These are phyloP conservation scores for Phycodurus eques DNA, from an alignment of 2,113 vertebrate genomes.

Conservation along the genomic window DNA sequence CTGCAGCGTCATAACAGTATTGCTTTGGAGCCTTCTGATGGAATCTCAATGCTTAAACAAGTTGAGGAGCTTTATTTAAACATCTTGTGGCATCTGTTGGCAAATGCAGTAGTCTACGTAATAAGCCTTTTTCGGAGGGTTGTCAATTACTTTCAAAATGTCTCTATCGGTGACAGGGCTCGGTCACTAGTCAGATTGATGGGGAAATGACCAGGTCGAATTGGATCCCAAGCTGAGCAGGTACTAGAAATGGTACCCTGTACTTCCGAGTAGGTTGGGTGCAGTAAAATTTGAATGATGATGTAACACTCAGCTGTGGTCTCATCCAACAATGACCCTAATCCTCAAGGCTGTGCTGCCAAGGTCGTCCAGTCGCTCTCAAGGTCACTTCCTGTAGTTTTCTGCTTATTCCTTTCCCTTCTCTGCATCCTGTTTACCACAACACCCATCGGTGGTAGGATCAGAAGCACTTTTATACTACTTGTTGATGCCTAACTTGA, in stretches of 20 bases:
- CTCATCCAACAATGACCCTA: not conserved
- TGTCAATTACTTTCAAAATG: too few species aligned
- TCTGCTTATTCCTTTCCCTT: constrained; percentile 1
- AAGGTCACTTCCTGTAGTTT: not conserved
- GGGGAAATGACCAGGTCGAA: too few species aligned
- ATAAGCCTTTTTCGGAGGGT: too few species aligned
- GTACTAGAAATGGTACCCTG: not conserved
- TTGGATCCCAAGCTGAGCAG: too few species aligned
- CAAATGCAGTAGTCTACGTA: too few species aligned
- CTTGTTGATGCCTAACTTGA: not conserved
- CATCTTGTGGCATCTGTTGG: too few species aligned
- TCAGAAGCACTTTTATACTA: not conserved
- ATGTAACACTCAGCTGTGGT: not conserved
- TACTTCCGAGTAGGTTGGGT: not conserved
- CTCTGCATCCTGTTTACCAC: not conserved
- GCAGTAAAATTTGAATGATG: not conserved
- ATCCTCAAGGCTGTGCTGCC: not conserved
- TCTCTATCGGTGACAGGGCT: too few species aligned
- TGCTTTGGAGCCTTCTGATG: too few species aligned
- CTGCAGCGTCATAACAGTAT: too few species aligned
- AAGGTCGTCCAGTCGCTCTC: not conserved
- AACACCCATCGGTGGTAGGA: not conserved
- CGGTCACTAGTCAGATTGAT: too few species aligned
- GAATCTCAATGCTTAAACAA: too few species aligned
- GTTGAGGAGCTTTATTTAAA: too few species aligned